These are phyloP conservation scores for Dichetophora obliterata DNA, from an alignment of 2,888 invertebrate genomes.

Conservation along the genomic window DNA sequence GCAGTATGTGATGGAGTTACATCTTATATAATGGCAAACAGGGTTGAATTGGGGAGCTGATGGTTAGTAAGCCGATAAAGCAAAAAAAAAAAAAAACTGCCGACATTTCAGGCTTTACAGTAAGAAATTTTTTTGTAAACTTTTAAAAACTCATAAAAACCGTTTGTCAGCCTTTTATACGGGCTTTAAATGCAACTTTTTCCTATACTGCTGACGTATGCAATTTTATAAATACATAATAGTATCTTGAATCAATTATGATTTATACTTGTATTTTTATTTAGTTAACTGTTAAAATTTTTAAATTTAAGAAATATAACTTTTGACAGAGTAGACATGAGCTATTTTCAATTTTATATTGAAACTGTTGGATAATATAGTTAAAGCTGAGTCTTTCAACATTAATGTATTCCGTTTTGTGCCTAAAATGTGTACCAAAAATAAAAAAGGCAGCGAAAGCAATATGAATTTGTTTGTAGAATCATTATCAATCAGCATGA, in stretches of 20 bases:
- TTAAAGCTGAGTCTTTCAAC: neutral
- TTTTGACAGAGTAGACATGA: neutral
- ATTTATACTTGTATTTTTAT: neutral
- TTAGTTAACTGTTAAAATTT: neutral
- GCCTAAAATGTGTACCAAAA: slow-evolving; percentile 41
- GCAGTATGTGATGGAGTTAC: too few species aligned
- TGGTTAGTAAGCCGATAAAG: too few species aligned
- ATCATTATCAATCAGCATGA: neutral
- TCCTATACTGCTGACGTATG: too few species aligned
- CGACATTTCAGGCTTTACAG: too few species aligned
- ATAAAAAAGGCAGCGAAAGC: slow-evolving; percentile 18
- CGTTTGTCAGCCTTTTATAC: too few species aligned
- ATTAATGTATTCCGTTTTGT: slow-evolving; percentile 34
- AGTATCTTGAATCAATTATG: neutral
- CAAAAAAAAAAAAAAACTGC: too few species aligned
- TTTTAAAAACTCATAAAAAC: too few species aligned
- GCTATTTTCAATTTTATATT: neutral
- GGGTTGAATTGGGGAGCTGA: too few species aligned
- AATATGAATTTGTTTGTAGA: neutral
- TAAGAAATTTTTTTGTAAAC: too few species aligned
- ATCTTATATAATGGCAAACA: too few species aligned
- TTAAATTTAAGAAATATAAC: neutral
- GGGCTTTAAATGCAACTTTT: too few species aligned
- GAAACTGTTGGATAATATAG: neutral
- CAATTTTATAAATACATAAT: too few species aligned